phyloP scores from a whole-genome alignment of 2,113 vertebrate species.

The Lates calcarifer region DNA sequence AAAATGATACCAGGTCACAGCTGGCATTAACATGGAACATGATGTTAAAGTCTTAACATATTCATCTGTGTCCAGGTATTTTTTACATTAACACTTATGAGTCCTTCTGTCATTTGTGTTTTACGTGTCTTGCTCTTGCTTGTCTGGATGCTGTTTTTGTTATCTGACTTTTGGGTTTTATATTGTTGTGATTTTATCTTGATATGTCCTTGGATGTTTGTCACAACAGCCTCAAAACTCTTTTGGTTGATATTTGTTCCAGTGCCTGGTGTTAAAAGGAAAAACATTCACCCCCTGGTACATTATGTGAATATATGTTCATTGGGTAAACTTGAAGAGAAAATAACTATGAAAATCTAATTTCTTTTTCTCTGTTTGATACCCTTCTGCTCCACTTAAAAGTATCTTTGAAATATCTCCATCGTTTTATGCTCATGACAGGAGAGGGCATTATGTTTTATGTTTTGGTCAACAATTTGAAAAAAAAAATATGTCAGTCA shows the following conservation, averaged over 20 bases:
- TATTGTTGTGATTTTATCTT: slow-evolving; percentile 20
- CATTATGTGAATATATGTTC: neutral
- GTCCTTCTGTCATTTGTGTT: neutral
- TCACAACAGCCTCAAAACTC: slow-evolving; percentile 5
- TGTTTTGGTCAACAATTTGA: neutral
- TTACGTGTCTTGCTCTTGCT: slow-evolving; percentile 15
- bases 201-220: slow-evolving; percentile 24
- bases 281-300: neutral
- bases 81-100: slow-evolving; percentile 8
- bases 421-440: neutral
- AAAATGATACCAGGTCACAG: neutral
- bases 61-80: neutral
- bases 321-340: slow-evolving; percentile 10
- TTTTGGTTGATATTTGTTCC: neutral
- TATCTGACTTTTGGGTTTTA: slow-evolving; percentile 12
- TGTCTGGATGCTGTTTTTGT: slow-evolving; percentile 12
- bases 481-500: neutral
- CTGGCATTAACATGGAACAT: neutral
- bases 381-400: neutral
- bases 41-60: neutral
- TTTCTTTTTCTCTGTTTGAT: slow-evolving; percentile 2
- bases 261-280: neutral
- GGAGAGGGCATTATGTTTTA: neutral
- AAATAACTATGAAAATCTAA: neutral
- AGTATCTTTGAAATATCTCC: neutral